These are phyloP conservation scores for Cyprinella venusta DNA, from an alignment of 2,797 vertebrate genomes.

Conservation along the genomic window DNA sequence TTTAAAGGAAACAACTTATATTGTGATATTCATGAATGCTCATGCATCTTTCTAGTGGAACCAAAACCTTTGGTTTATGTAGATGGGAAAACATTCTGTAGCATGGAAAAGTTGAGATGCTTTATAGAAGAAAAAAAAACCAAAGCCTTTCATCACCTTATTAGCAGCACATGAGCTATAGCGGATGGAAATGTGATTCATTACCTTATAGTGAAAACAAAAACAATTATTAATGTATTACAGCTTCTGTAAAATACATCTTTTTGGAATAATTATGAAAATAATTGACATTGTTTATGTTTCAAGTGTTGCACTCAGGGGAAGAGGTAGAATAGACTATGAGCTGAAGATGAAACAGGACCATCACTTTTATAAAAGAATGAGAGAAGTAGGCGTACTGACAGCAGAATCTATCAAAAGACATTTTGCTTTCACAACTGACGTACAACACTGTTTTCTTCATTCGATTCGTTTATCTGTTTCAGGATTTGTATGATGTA, in stretches of 20 bases:
- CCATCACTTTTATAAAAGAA: conserved; percentile 1
- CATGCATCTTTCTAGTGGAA: not conserved
- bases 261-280: conserved; percentile 6
- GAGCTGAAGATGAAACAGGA: conserved; percentile 1
- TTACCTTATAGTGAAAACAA: not conserved
- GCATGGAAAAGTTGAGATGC: not conserved
- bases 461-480: not conserved
- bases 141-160: not conserved
- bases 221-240: conserved; percentile 5
- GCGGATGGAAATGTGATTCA: conserved; percentile 12
- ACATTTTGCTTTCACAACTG: not conserved
- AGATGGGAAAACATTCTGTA: no score
- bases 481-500: not conserved
- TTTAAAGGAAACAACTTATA: not conserved
- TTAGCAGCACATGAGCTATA: not conserved
- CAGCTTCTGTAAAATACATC: not conserved
- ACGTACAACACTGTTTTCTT: not conserved
- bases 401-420: not conserved
- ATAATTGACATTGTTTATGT: not conserved
- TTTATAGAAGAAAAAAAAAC: not conserved
- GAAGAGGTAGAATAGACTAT: conserved; percentile 6
- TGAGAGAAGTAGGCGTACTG: not conserved
- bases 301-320: not conserved
- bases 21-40: not conserved
- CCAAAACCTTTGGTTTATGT: not conserved